Evolutionary conservation across 2,797 vertebrate species (phyloP), one percentile per base, ranked within the genome.

Genomic region (Macrochelys suwanniensis): DNA sequence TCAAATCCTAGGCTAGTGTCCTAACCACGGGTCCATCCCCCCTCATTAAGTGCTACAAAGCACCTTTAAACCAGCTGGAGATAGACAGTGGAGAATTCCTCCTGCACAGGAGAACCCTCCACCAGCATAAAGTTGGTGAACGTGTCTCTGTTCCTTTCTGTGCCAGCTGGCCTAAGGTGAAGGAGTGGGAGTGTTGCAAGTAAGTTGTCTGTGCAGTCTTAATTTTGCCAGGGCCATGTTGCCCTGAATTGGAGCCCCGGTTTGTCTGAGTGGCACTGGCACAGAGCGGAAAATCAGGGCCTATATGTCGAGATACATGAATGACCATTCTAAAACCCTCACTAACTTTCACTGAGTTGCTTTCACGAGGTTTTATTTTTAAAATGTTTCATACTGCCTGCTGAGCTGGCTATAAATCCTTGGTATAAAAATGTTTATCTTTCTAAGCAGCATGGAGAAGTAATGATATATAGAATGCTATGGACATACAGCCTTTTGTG

Each of bases 321-420:
- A 61, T 57, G 26, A 26, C 17, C 3, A 5, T 13, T 79, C 13
- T 2, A 0, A 4, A 92, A 42, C 8, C 74, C 85, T 87, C 21
- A 68, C 3, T 54, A 54, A 21, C 79, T 17, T 31, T 49, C 54
- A 33, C 7, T n/a, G 47, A 80, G 12, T 2, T 80, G 5, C 4
- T 84, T 93, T 84, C 31, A 33, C 50, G 82, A 49, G 5, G 47
- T 7, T 0, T 23, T 16, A 80, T 82, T 96, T 93, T 91, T 8
- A 1, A 47, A 87, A 28, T 76, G 33, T 85, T 61, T 90, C 87
- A 91, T 84, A 71, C 84, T 92, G 33, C 51, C 91, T 89, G n/a
- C 23, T 95, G 90, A 94, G 26, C 71, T 94, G 50, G 16, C 84
- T 90, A 42, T 86, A 96, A 97, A 91, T 94, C 45, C 74, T 33